A percentile compares a stretch with the other conserved stretches of the same genome.
Conservation (phyloP, 2,888 invertebrate species). For the Hipparchia sbordonii region DNA sequence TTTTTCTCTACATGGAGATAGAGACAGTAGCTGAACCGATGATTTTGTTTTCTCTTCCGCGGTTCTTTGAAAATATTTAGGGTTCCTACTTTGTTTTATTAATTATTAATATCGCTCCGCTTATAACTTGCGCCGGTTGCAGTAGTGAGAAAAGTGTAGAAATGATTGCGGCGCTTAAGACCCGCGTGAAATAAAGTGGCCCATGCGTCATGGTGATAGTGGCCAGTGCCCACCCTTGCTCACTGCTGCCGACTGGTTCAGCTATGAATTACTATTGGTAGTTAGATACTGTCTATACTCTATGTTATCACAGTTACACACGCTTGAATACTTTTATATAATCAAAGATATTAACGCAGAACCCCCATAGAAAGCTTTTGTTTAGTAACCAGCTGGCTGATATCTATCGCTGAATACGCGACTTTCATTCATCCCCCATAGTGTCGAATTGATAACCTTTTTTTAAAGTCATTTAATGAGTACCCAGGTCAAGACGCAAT, state of each 20-base stretch:
- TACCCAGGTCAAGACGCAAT: neutral
- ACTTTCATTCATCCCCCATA: too few species aligned
- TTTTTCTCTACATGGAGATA: too few species aligned
- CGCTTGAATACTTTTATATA: too few species aligned
- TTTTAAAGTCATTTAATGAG: neutral
- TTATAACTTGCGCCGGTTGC: slow-evolving; percentile 18
- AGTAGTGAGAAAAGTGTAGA: slow-evolving; percentile 38
- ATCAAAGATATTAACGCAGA: too few species aligned
- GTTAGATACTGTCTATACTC: neutral
- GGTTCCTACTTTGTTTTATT: too few species aligned
- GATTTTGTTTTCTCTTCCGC: too few species aligned
- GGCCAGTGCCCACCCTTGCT: slow-evolving; percentile 2
- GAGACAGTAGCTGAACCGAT: too few species aligned
- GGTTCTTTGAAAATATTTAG: too few species aligned
- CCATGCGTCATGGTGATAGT: slow-evolving; percentile 37
- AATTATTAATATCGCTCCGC: slow-evolving; percentile 21
- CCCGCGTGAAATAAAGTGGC: slow-evolving; percentile 36
- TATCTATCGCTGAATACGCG: too few species aligned
- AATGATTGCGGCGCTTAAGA: slow-evolving; percentile 44
- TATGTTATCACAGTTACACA: neutral
- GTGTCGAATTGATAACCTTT: too few species aligned
- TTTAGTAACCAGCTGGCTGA: too few species aligned
- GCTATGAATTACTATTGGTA: neutral
- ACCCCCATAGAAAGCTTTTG: too few species aligned
- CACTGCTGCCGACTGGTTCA: neutral